Conservation (phyloP, 2,113 vertebrate species). For the Ranitomeya variabilis region DNA sequence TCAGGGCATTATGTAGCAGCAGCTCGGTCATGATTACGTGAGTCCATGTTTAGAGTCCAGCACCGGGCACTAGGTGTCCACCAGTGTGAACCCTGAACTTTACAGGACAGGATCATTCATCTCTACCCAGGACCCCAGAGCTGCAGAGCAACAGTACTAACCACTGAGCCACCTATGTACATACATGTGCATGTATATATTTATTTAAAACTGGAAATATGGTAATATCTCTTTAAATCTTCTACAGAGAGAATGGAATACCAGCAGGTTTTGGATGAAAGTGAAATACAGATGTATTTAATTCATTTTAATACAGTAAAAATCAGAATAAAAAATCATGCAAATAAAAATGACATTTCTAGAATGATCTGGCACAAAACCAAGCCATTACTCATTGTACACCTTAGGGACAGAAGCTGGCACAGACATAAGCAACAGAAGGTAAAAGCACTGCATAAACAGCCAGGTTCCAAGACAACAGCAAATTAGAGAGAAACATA, state of each 20-base stretch:
- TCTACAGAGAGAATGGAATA: neutral
- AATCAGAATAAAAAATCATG: constrained; percentile 67
- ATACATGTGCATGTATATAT: no score
- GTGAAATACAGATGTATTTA: constrained; percentile 25
- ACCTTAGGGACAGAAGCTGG: constrained; percentile 80
- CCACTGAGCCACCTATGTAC: no score
- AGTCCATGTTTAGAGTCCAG: no score
- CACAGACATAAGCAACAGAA: constrained; percentile 77
- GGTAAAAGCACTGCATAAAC: constrained; percentile 72
- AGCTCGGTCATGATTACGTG: no score
- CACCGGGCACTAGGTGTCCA: no score
- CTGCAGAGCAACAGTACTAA: no score
- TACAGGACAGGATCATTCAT: no score
- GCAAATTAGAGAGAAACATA: constrained; percentile 68
- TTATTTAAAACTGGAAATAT: neutral
- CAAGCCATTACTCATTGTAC: constrained; percentile 81
- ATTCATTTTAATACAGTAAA: constrained; percentile 3
- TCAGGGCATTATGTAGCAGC: no score
- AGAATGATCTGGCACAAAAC: constrained; percentile 80
- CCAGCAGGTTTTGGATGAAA: neutral
- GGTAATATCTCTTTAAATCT: neutral
- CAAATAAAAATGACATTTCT: constrained; percentile 76
- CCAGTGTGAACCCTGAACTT: no score
- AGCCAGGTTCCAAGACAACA: constrained; percentile 72
- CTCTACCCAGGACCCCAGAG: no score